phyloP scores from a whole-genome alignment of 2,888 invertebrate genomes.

The Drosophila paramelanica region DNA sequence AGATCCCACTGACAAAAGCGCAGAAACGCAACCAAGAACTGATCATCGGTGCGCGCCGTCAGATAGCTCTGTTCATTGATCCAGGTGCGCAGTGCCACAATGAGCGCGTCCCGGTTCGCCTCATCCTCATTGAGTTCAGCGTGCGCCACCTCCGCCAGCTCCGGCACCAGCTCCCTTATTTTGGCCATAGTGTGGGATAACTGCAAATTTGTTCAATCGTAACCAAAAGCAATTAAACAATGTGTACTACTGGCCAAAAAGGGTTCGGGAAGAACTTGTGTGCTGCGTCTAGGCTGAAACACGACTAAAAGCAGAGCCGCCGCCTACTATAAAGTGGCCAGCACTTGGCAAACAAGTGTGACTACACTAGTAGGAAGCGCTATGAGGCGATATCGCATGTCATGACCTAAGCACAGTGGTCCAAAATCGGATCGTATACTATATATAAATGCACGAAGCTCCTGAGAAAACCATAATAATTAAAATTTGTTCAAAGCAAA shows the following conservation, averaged over 20 bases:
- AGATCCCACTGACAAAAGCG: constrained; percentile 86
- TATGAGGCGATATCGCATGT: constrained; percentile 7
- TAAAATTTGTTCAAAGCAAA: neutral
- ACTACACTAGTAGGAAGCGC: constrained; percentile 6
- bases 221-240: constrained; percentile 32
- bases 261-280: constrained; percentile 37
- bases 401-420: constrained; percentile 35
- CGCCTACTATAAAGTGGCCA: constrained; percentile 46
- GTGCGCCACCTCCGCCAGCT: constrained; percentile 83
- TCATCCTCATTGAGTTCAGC: constrained; percentile 85
- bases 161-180: constrained; percentile 76
- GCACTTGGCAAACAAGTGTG: constrained; percentile 32
- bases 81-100: constrained; percentile 86
- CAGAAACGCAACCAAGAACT: constrained; percentile 86
- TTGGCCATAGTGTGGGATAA: constrained; percentile 64
- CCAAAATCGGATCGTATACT: neutral
- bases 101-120: constrained; percentile 81
- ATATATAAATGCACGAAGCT: neutral
- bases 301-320: constrained; percentile 59
- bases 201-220: constrained; percentile 41
- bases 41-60: constrained; percentile 84
- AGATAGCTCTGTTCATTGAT: constrained; percentile 86
- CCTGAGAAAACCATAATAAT: neutral
- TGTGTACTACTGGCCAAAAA: constrained; percentile 4
- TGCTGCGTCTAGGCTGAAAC: constrained; percentile 38